These are phyloP conservation scores for Apostichopus leukothele DNA, from an alignment of 53 echinoderm and acorn worm genomes.

Conservation along the genomic window DNA sequence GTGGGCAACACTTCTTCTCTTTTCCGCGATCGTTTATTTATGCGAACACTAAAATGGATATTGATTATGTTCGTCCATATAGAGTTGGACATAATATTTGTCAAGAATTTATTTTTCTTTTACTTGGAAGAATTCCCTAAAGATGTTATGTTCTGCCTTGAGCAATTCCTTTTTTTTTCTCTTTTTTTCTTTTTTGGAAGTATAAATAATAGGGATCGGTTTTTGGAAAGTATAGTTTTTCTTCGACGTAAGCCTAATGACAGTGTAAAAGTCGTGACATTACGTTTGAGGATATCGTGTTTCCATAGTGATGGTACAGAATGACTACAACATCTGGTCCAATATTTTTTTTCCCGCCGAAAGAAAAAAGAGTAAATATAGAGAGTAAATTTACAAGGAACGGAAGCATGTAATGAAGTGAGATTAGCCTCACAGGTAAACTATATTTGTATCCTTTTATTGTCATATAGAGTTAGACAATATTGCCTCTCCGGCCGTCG, in stretches of 20 bases:
- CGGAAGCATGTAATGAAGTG: not conserved
- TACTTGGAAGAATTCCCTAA: conserved; percentile 2
- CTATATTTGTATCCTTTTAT: conserved; percentile 6
- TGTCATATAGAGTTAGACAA: not conserved
- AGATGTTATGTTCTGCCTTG: conserved; percentile 34
- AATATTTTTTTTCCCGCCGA: conserved; percentile 14
- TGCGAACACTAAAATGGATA: conserved; percentile 31
- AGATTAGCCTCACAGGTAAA: conserved; percentile 41
- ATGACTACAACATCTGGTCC: conserved; percentile 27
- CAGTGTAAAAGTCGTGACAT: conserved; percentile 31
- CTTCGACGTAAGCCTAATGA: not conserved
- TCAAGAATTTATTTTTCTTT: conserved; percentile 17
- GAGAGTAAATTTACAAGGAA: not conserved
- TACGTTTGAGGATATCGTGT: not conserved
- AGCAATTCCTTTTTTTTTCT: not conserved
- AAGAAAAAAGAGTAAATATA: not conserved
- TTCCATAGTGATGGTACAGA: conserved; percentile 6
- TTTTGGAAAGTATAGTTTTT: not conserved
- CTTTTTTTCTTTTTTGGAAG: not conserved
- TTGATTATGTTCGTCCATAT: conserved; percentile 33
- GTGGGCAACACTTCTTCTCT: not conserved
- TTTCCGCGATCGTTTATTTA: conserved; percentile 26
- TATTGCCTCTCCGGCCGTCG: conserved; percentile 3
- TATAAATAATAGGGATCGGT: not conserved
- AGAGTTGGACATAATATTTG: conserved; percentile 18